These are phyloP conservation scores for Falco novaeseelandiae DNA, from an alignment of 2,797 vertebrate genomes.

Conservation along the genomic window DNA sequence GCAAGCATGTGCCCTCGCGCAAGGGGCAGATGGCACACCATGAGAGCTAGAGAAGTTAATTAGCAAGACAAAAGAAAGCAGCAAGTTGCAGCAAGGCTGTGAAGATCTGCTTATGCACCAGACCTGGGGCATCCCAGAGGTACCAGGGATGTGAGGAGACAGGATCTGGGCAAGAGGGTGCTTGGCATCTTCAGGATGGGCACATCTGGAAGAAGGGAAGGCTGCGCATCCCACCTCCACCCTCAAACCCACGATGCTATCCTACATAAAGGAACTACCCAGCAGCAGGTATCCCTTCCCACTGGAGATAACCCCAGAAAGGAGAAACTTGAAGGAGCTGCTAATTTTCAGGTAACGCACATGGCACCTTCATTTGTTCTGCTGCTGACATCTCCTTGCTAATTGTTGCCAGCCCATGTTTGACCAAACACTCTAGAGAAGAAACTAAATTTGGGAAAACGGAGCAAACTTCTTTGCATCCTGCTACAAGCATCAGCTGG, in stretches of 20 bases:
- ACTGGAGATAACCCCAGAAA: neutral
- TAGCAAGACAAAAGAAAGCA: constrained; percentile 4
- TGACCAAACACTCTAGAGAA: neutral
- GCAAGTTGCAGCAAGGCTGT: neutral
- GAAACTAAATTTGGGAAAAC: neutral
- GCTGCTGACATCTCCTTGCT: neutral
- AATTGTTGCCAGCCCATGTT: neutral
- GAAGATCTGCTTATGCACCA: neutral
- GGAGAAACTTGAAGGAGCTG: neutral
- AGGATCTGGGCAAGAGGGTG: too few relatives aligned
- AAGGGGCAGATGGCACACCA: constrained; percentile 45
- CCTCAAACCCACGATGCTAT: accelerated
- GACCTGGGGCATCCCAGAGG: neutral
- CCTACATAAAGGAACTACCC: neutral
- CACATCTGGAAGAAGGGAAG: neutral
- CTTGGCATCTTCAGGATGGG: neutral
- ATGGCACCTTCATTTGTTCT: neutral
- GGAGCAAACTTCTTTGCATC: neutral
- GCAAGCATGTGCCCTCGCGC: neutral
- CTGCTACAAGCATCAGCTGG: neutral
- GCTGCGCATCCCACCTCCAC: neutral
- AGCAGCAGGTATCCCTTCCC: neutral
- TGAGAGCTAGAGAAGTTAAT: constrained; percentile 16
- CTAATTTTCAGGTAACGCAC: neutral
- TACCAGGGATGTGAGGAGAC: accelerated